Evolutionary conservation across 2,888 invertebrate genomes (phyloP), one percentile per base, ranked within the genome.

Genomic region (Eristalinus aeneus): DNA sequence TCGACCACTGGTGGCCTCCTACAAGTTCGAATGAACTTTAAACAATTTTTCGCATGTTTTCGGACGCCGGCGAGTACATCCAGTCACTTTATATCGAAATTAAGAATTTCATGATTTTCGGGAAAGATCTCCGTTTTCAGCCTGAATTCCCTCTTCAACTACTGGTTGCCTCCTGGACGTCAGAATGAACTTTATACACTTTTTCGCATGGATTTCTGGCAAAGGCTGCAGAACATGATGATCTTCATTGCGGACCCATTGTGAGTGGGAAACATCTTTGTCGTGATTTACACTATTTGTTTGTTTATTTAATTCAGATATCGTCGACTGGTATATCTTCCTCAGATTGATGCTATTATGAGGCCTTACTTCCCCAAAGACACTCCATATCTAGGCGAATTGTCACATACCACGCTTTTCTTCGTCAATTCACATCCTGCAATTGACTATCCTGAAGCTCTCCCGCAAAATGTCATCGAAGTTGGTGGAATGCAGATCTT

Each of bases 401-500:
- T 90, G 39, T 89, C 89, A 31, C 84, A 78, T 0, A 87, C 89
- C 3, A 84, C 89, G 22, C 9, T 93, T 1, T 88, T 90, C 16
- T 87, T 93, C 20, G 89, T 92, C 0, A 93, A 92, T 76, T 90
- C 90, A 0, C 89, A 92, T 88, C 89, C 91, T 0, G 89, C 90
- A 1, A 80, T 92, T 9, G 91, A 92, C 36, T 90, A 90, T 86
- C 88, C 90, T 1, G 90, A 91, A 34, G 90, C 92, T 20, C 46
- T 91, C 22, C 91, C 91, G 3, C 91, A 91, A 1, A 91, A 91
- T 87, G 88, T 92, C 0, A 89, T 93, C 16, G 90, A 91, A 88
- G 89, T 93, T 3, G 92, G 90, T 10, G 93, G 93, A 0, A 77
- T 92, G 61, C 93, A 93, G 56, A 91, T 92, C 39, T 20, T 76